A percentile compares a stretch with the other conserved stretches of the same genome.
phyloP scores from a whole-genome alignment of 2,113 vertebrate species.

The Plectropomus leopardus region DNA sequence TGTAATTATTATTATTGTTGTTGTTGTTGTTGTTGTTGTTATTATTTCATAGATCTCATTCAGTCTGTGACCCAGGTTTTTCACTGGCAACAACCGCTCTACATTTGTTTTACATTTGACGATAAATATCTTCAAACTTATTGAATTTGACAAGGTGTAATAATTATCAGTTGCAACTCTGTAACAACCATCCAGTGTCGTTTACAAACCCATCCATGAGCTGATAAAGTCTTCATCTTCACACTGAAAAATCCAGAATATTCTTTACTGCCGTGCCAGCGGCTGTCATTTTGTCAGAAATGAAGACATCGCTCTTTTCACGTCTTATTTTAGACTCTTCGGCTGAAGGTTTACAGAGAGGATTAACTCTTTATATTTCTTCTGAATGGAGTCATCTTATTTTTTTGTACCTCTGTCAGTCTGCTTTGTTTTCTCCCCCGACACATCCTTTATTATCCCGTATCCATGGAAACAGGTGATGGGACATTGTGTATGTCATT shows the following conservation, averaged over 20 bases:
- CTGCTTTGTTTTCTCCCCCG: conserved; percentile 10
- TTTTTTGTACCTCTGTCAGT: conserved; percentile 14
- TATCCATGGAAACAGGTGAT: conserved; percentile 44
- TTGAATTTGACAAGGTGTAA: too few relatives aligned
- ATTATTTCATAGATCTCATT: too few relatives aligned
- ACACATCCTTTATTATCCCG: conserved; percentile 19
- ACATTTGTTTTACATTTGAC: too few relatives aligned
- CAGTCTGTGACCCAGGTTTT: too few relatives aligned
- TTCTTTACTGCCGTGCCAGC: not conserved
- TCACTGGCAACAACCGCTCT: too few relatives aligned
- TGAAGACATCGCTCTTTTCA: not conserved
- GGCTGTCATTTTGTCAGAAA: not conserved
- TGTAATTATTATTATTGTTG: too few relatives aligned
- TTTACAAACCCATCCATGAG: not conserved
- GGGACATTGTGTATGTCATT: conserved; percentile 9
- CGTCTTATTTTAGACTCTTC: conserved; percentile 9
- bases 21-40: too few relatives aligned
- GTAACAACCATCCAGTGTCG: too few relatives aligned
- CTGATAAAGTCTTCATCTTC: not conserved
- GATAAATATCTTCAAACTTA: too few relatives aligned
- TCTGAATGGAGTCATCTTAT: not conserved
- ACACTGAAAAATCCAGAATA: too few relatives aligned
- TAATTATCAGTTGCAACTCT: too few relatives aligned
- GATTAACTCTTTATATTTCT: conserved; percentile 5
- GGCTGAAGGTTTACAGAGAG: not conserved